Conservation (phyloP, 2,888 invertebrate species). For the Camponotus fellah region DNA sequence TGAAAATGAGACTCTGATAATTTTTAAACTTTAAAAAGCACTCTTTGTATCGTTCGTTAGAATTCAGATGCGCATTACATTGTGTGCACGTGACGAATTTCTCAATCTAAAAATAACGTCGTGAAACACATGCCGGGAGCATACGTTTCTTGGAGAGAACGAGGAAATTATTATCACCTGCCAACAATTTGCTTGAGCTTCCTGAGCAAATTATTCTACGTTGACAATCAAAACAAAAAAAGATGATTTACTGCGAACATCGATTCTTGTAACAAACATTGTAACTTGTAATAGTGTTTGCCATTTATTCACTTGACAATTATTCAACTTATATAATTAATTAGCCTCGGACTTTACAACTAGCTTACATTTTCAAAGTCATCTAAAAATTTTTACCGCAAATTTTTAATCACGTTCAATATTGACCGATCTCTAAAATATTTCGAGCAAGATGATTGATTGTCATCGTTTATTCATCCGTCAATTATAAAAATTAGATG, state of each 20-base stretch:
- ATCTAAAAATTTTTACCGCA: not conserved
- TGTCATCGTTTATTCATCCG: slow-evolving; percentile 40
- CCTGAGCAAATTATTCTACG: slow-evolving; percentile 59
- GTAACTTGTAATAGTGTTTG: not conserved
- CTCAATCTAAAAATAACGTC: slow-evolving; percentile 52
- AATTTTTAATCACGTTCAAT: slow-evolving; percentile 14
- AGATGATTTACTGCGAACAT: not conserved
- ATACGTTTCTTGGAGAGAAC: slow-evolving; percentile 56
- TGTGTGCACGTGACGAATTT: slow-evolving; percentile 34
- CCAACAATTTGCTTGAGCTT: slow-evolving; percentile 60
- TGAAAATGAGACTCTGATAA: not conserved
- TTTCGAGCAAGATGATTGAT: slow-evolving; percentile 57
- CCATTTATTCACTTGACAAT: not conserved
- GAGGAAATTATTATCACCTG: slow-evolving; percentile 64
- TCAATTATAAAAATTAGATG: slow-evolving; percentile 36
- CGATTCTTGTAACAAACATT: not conserved
- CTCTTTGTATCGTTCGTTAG: not conserved
- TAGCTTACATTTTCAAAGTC: not conserved
- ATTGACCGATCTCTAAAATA: slow-evolving; percentile 25
- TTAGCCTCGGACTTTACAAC: not conserved
- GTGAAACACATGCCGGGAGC: slow-evolving; percentile 9
- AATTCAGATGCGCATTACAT: not conserved
- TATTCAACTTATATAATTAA: not conserved
- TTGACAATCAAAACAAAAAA: slow-evolving; percentile 41
- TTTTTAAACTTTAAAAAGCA: not conserved